Base-by-base conservation (phyloP, 2,113 vertebrate species). In the Corythoichthys haematopterus region DNA sequence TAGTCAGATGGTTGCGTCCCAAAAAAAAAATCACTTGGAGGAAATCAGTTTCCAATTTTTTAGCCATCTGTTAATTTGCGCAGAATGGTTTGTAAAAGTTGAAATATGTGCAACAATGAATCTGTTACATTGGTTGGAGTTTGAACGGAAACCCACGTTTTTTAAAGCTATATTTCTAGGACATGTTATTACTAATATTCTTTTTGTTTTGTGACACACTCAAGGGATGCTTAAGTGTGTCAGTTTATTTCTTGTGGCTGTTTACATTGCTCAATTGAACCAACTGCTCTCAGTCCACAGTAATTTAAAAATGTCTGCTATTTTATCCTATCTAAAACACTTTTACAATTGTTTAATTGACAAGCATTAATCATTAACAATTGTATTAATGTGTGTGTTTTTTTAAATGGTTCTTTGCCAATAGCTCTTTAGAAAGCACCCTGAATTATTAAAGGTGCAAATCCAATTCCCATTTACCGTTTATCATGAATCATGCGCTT, bases 101-200 rank as follows among this genome's bases (percentile, higher is more conserved):
- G 60, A 45, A 62, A 62, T 62, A 37, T 46, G 45, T 46, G 11
- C 60, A 28, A 62, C 43, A 62, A 46, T 47, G 40, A 62, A 62
- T 33, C 40, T 14, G 46, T 20, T 62, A 28, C 4, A 62, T 43
- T 13, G 35, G 35, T 57, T 61, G 16, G 9, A 61, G 16, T 61
- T 38, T 60, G 51, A 53, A 53, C 58, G 9, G 16, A 62, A 62
- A 12, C 16, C 43, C 1, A 10, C 12, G 43, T 61, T 20, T 40
- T 40, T 61, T 20, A 3, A 62, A 45, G 20, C 9, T 4, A 60
- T 38, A 61, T 14, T 61, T 62, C 46, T 33, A 45, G 28, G 43
- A 62, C 38, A 46, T 46, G 60, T 46, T 20, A 46, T 40, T 33
- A 11, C 20, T 46, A 62, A 62, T 62, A 46, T 62, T 61, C 38